Conservation (phyloP, 2,113 vertebrate species). For the Myotis brandtii region DNA sequence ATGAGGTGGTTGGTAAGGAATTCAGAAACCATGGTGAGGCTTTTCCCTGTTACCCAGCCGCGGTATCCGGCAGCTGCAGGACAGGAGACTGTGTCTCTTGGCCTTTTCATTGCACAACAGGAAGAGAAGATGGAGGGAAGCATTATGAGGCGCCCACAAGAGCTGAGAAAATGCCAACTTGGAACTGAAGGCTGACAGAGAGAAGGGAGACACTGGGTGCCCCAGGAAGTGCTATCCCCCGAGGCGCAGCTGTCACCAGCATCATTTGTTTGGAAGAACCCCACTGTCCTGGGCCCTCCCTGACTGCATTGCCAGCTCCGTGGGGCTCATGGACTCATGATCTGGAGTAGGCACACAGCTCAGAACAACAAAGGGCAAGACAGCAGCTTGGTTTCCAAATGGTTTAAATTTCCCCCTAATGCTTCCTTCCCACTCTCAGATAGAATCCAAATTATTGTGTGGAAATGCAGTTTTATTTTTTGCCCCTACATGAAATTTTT, state of each 20-base stretch:
- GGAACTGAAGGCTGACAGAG: neutral
- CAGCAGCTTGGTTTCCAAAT: neutral
- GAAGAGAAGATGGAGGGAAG: conserved; percentile 1
- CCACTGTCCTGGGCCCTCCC: neutral
- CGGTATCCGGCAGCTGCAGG: neutral
- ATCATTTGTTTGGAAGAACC: neutral
- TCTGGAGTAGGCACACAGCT: neutral
- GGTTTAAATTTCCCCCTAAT: neutral
- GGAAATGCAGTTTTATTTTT: conserved; percentile 31
- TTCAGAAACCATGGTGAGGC: neutral
- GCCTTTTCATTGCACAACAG: neutral
- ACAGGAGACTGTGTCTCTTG: neutral
- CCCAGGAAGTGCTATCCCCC: neutral
- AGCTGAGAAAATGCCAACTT: neutral
- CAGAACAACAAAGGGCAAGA: neutral
- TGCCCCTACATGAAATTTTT: neutral
- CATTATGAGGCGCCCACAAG: neutral
- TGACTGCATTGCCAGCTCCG: neutral
- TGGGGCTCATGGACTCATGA: neutral
- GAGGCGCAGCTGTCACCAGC: neutral
- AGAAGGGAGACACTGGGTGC: neutral
- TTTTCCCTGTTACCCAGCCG: neutral
- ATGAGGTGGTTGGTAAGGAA: neutral
- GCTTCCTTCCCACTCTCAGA: conserved; percentile 12
- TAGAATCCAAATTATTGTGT: conserved; percentile 26